These are phyloP conservation scores for Theretra japonica DNA, from an alignment of 2,888 invertebrate species.

Conservation along the genomic window DNA sequence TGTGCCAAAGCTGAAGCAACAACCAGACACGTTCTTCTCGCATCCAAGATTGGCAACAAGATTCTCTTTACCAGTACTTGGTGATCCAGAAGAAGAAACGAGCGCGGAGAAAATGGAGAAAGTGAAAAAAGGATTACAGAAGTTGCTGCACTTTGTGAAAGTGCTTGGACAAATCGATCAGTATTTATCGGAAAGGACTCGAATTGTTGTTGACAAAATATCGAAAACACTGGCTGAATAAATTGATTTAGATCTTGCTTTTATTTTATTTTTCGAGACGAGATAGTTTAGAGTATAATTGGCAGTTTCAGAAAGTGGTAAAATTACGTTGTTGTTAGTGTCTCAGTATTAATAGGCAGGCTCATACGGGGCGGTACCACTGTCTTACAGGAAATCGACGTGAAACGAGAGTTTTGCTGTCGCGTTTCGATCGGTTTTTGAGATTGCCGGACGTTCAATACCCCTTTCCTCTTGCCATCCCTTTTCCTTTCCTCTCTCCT, in stretches of 20 bases:
- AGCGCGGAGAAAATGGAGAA: slow-evolving; percentile 75
- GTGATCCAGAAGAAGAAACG: slow-evolving; percentile 60
- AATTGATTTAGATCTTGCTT: slow-evolving; percentile 20
- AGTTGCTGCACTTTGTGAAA: slow-evolving; percentile 75
- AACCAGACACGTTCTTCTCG: slow-evolving; percentile 37
- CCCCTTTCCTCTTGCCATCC: too few species aligned
- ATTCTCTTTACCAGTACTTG: slow-evolving; percentile 52
- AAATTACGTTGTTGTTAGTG: too few species aligned
- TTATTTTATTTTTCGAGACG: background rate
- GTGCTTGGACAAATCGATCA: slow-evolving; percentile 74
- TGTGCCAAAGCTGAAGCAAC: slow-evolving; percentile 60
- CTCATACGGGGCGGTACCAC: too few species aligned
- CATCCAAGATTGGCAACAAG: slow-evolving; percentile 64
- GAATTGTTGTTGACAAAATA: slow-evolving; percentile 73
- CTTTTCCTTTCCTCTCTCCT: too few species aligned
- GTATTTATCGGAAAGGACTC: slow-evolving; percentile 73
- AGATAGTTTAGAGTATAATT: too few species aligned
- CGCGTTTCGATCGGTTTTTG: too few species aligned
- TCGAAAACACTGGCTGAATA: slow-evolving; percentile 70
- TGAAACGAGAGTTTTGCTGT: too few species aligned
- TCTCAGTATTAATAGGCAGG: too few species aligned
- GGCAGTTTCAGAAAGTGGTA: too few species aligned
- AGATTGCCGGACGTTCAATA: too few species aligned
- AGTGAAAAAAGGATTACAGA: slow-evolving; percentile 76
- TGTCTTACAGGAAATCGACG: too few species aligned